phyloP scores from a whole-genome alignment of 2,797 vertebrate genomes.

The Rhyacichthys aspro region DNA sequence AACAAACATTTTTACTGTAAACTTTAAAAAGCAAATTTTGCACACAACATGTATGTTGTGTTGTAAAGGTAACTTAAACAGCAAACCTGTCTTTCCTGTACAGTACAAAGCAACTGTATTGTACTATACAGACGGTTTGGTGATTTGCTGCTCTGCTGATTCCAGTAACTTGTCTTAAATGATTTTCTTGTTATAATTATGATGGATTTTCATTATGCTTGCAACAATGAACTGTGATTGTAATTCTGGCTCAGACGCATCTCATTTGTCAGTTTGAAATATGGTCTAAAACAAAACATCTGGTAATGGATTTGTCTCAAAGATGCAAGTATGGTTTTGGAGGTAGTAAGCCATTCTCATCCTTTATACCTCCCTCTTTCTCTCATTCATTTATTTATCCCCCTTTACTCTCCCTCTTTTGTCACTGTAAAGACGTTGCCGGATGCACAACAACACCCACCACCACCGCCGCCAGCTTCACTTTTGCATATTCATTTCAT shows the following conservation, averaged over 20 bases:
- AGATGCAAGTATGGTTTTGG: constrained; percentile 40
- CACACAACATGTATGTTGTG: too few relatives aligned
- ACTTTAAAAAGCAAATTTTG: too few relatives aligned
- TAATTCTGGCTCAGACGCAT: constrained; percentile 27
- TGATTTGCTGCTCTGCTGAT: constrained; percentile 14
- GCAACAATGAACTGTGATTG: constrained; percentile 35
- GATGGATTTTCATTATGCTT: constrained; percentile 32
- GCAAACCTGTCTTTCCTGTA: constrained; percentile 1
- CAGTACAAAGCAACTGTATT: constrained; percentile 6
- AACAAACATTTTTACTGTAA: too few relatives aligned
- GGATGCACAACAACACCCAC: constrained; percentile 1
- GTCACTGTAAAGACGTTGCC: constrained; percentile 76
- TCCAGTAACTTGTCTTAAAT: constrained; percentile 20
- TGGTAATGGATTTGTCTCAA: constrained; percentile 51
- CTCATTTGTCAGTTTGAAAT: constrained; percentile 20
- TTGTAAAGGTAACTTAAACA: background rate
- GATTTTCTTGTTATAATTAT: constrained; percentile 12
- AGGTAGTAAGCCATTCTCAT: constrained; percentile 77
- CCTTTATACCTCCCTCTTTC: constrained; percentile 78
- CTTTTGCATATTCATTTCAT: constrained; percentile 91
- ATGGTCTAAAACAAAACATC: constrained; percentile 11
- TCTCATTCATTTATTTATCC: constrained; percentile 73
- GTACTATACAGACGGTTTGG: constrained; percentile 9
- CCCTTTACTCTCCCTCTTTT: constrained; percentile 79
- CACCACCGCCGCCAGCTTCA: constrained; percentile 26